Evolutionary conservation across 1,140 invertebrate species (phyloP), one percentile per base, ranked within the genome.

Genomic region (Heliconius melpomene): DNA sequence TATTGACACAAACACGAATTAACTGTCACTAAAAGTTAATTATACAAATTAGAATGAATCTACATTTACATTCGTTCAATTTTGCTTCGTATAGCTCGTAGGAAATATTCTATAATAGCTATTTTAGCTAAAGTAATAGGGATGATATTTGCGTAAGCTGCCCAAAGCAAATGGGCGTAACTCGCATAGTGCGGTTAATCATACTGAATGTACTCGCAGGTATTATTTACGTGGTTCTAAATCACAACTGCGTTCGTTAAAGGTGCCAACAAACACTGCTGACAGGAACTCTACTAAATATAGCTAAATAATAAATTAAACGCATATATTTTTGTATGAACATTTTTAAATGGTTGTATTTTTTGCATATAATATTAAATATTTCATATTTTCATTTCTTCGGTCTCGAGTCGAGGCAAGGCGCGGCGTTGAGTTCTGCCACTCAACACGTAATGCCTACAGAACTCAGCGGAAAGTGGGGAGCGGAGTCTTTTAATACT

Each of bases 111-210:
- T 66, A 66, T 66, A 66, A 29, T 29, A 29, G 60, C 26, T 26
- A 66, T 29, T 66, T 29, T 66, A 26, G 5, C 2, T 29, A 5
- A 66, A 26, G 60, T 66, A 66, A 66, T 66, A 66, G 13, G 13
- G 60, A 66, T 29, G 60, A 66, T 29, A 66, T 66, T 66, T 66
- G 60, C 11, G 23, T 16, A 16, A 29, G 23, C 23, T 13, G 3
- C 6, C 29, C 26, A 66, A 66, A 66, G 23, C 60, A 66, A 23
- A 72, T 77, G 70, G 46, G 76, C 70, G 70, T 77, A 76, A 54
- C 76, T 70, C 70, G 70, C 76, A 77, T 54, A 29, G 75, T 71
- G 76, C 76, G 70, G 76, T 77, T 77, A 77, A 72, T 77, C 76
- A 77, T 77, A 72, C 75, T 77, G 60, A 77, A 77, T 77, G 75